Evolutionary conservation across 2,888 invertebrate species (phyloP).

Genomic region (Eupithecia inturbata): DNA sequence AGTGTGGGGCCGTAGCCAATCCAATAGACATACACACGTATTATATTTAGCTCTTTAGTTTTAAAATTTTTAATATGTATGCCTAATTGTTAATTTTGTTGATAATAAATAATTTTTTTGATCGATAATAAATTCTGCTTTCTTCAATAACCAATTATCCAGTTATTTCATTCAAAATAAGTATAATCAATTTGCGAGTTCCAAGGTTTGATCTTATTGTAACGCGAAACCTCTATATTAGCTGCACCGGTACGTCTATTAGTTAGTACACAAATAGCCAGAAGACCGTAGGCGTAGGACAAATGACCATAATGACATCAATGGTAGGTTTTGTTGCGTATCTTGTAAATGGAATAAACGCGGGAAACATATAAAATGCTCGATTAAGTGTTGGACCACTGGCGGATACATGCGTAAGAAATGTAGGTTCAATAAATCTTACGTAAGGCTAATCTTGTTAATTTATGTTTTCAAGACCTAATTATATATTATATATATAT

Average conservation of each 20-base stretch:
- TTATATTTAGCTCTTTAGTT: no score
- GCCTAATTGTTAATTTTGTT: no score
- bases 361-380: slow-evolving; percentile 1
- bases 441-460: not conserved
- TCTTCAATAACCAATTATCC: not conserved
- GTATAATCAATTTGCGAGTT: not conserved
- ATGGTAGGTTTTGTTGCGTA: slow-evolving; percentile 6
- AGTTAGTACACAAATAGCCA: not conserved
- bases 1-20: no score
- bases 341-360: not conserved
- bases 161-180: not conserved
- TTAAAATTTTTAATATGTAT: no score
- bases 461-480: no score
- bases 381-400: not conserved
- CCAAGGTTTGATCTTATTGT: slow-evolving; percentile 21
- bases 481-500: no score
- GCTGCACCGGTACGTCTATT: not conserved
- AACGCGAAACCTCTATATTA: slow-evolving; percentile 15
- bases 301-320: slow-evolving; percentile 38
- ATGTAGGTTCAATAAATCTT: not conserved
- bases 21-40: no score
- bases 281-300: slow-evolving; percentile 17
- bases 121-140: no score
- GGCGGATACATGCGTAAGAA: not conserved
- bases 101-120: no score